Conservation (phyloP, 2,888 invertebrate genomes). For the Crepidodera aurea region DNA sequence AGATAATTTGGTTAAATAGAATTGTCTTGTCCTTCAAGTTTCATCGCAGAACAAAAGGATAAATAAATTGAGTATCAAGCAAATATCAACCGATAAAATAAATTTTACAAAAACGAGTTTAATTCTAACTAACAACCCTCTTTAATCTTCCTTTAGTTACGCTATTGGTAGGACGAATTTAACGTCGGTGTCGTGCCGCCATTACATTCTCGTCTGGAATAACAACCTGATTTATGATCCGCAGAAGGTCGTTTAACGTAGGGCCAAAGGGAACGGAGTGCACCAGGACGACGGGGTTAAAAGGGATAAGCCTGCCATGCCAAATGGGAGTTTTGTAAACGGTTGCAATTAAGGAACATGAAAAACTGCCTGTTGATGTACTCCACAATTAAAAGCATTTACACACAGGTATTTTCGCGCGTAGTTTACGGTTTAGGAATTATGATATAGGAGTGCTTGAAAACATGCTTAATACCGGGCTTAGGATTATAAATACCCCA, state of each 20-base stretch:
- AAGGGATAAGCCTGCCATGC: neutral
- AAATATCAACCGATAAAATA: too few relatives aligned
- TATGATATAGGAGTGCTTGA: too few relatives aligned
- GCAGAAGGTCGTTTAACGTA: conserved; percentile 32
- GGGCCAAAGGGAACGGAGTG: conserved; percentile 9
- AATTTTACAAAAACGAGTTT: too few relatives aligned
- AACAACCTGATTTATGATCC: conserved; percentile 36
- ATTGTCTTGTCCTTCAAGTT: too few relatives aligned
- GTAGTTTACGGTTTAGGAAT: too few relatives aligned
- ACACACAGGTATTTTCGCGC: neutral
- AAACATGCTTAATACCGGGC: too few relatives aligned
- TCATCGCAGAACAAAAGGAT: too few relatives aligned
- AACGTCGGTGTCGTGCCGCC: conserved; percentile 11
- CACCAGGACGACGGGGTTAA: conserved; percentile 10
- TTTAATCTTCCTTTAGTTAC: neutral
- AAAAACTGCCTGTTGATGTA: conserved; percentile 22
- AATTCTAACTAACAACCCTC: too few relatives aligned
- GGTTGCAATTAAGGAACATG: conserved; percentile 12
- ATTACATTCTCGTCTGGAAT: conserved; percentile 34
- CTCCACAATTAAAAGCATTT: conserved; percentile 15
- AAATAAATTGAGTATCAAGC: too few relatives aligned
- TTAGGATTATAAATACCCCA: too few relatives aligned
- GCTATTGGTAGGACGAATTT: neutral
- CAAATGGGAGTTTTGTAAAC: conserved; percentile 19
- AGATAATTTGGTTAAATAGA: too few relatives aligned